Base-by-base conservation (phyloP, 2,797 vertebrate genomes). In the Sylvia borin region DNA sequence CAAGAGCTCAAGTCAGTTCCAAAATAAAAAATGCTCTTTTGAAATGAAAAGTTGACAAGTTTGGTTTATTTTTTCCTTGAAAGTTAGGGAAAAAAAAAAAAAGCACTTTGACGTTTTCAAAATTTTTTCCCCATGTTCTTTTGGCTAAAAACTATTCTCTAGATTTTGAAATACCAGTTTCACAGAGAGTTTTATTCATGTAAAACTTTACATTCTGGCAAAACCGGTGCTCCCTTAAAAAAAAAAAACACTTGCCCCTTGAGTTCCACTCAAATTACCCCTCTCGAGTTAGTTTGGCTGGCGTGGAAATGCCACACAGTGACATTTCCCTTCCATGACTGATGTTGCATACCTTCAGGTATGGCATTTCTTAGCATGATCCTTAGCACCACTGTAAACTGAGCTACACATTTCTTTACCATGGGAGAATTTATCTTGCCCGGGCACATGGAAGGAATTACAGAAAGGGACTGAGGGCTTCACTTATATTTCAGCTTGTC, bases 271-370 rank as follows among this genome's bases (percentile, higher is more conserved):
- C 86, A 83, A 68, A 83, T 97, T 96, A 92, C 93, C 54, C n/a
- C 19, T 85, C 90, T 5, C 40, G 81, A 89, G 67, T 94, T 71
- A 77, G 81, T 89, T 77, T 95, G 95, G 93, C 93, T 85, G 78
- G 75, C 40, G 65, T 95, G 86, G 86, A 96, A 96, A 95, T 96
- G 95, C 95, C 96, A 94, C 86, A 67, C 93, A 43, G 74, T 94
- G 95, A 95, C 94, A 96, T 96, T 95, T 95, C 84, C 81, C 93
- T 95, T 89, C 38, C 88, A 74, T 95, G 96, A 93, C 90, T 96
- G 93, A 94, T 96, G 86, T 57, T 96, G 94, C 90, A 65, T 94
- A 74, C 95, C 78, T 87, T 71, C 86, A 77, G 73, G 57, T 94
- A 77, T 79, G 94, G 95, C 94, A 94, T 92, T 96, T 95, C 92